phyloP scores from a whole-genome alignment of 2,797 vertebrate genomes.

The Chrysocyon brachyurus region DNA sequence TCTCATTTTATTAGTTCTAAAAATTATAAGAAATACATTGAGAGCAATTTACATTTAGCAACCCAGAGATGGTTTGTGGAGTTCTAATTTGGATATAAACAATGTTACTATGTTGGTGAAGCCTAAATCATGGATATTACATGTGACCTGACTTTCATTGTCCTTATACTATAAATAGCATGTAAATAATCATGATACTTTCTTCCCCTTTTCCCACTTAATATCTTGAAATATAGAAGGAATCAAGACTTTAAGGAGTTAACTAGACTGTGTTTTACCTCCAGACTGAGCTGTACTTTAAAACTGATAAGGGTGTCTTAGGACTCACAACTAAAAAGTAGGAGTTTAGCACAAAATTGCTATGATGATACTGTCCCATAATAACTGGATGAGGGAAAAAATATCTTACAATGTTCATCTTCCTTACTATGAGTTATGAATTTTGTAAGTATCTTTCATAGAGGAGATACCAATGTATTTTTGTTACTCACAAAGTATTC shows the following conservation, averaged over 20 bases:
- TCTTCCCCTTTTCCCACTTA: background rate
- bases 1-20: background rate
- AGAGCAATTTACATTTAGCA: background rate
- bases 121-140: background rate
- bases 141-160: background rate
- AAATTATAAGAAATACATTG: conserved; percentile 20
- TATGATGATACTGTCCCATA: background rate
- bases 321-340: background rate
- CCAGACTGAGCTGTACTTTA: background rate
- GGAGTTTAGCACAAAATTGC: background rate
- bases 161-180: background rate
- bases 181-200: background rate
- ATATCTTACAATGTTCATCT: background rate
- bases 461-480: background rate
- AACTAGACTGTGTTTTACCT: background rate
- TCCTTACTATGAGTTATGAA: background rate
- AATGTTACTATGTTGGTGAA: background rate
- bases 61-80: background rate
- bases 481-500: background rate
- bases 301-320: background rate
- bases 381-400: background rate
- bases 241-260: background rate
- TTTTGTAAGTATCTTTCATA: conserved; percentile 47
- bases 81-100: background rate
- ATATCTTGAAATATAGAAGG: background rate